Conservation (phyloP, 2,113 vertebrate genomes). For the Rafetus swinhoei region DNA sequence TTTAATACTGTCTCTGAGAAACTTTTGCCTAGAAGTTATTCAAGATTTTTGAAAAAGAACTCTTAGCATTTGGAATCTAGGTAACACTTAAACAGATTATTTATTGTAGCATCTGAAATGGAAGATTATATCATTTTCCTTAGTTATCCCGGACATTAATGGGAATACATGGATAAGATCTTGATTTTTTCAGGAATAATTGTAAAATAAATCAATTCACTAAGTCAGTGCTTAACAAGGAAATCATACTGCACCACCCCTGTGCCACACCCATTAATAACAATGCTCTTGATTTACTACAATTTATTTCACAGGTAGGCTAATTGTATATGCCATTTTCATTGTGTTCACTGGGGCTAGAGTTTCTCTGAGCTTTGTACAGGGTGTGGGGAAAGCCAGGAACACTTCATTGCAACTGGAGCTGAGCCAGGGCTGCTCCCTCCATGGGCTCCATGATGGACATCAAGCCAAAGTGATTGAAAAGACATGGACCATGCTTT, state of each 20-base stretch:
- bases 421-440: neutral
- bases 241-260: neutral
- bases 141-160: constrained; percentile 29
- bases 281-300: neutral
- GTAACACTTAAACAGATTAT: neutral
- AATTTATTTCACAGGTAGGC: neutral
- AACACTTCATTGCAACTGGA: neutral
- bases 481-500: neutral
- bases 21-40: neutral
- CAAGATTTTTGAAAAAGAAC: constrained; percentile 21
- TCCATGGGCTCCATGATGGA: neutral
- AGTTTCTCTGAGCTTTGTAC: neutral
- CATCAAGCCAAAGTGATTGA: neutral
- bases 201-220: neutral
- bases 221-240: neutral
- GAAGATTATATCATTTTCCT: neutral
- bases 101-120: neutral
- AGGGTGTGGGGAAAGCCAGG: neutral
- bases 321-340: neutral
- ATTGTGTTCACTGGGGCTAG: neutral
- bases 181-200: neutral
- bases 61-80: neutral
- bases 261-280: neutral
- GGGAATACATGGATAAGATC: neutral
- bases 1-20: constrained; percentile 19